These are phyloP conservation scores for Yponomeuta evonymella DNA, from an alignment of 2,888 invertebrate genomes.

Conservation along the genomic window DNA sequence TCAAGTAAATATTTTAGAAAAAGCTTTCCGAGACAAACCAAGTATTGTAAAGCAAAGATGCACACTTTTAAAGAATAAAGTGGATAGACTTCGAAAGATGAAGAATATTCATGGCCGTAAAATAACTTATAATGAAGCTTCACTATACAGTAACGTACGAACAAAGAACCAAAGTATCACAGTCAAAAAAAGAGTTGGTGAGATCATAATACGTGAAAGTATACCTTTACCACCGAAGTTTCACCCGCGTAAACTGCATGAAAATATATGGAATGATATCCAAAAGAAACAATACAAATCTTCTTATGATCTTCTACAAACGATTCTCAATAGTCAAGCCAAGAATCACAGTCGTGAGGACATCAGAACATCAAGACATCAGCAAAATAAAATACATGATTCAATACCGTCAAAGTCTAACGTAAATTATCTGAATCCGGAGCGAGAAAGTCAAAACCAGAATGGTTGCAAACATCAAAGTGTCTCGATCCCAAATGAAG, in stretches of 20 bases:
- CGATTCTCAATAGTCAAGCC: constrained; percentile 36
- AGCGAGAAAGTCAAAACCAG: background rate
- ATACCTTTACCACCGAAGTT: constrained; percentile 22
- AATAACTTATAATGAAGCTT: constrained; percentile 26
- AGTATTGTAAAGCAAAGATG: constrained; percentile 31
- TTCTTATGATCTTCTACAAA: constrained; percentile 50
- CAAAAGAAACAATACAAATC: constrained; percentile 28
- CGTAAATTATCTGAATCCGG: background rate
- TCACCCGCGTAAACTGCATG: background rate
- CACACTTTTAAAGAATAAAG: constrained; percentile 27
- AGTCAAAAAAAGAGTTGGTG: constrained; percentile 26
- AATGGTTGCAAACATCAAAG: background rate
- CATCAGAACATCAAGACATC: too few species aligned
- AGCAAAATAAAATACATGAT: background rate
- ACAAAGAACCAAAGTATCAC: constrained; percentile 27
- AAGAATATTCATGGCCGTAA: constrained; percentile 25
- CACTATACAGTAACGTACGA: constrained; percentile 25
- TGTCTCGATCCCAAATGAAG: constrained; percentile 1
- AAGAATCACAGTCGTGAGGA: background rate
- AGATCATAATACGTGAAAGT: constrained; percentile 29
- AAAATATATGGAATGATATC: constrained; percentile 4
- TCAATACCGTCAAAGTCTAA: background rate
- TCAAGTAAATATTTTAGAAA: background rate
- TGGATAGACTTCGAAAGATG: constrained; percentile 22
- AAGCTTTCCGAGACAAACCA: constrained; percentile 28